These are phyloP conservation scores for Dysdera silvatica DNA, from an alignment of 1,140 invertebrate species.

Conservation along the genomic window DNA sequence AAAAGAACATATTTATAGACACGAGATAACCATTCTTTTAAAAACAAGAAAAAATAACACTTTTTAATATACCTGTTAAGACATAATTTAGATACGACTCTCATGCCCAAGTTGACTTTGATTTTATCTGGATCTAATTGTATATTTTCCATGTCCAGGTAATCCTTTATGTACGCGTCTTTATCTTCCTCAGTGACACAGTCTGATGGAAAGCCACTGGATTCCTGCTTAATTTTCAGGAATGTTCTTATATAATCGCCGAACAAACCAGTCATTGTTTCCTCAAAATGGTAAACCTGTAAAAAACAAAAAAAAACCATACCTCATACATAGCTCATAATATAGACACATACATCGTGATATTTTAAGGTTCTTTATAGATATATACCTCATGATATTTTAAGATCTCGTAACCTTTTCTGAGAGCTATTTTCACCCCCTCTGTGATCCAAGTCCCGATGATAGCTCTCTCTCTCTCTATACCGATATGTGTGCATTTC, in stretches of 20 bases:
- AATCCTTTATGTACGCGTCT: slow-evolving; percentile 39
- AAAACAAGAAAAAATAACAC: no score
- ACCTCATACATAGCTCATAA: no score
- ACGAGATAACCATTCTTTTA: no score
- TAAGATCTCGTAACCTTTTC: not conserved
- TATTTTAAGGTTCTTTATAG: not conserved
- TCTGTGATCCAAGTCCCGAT: slow-evolving; percentile 1
- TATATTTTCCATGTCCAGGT: slow-evolving; percentile 40
- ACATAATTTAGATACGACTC: no score
- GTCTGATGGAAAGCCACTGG: slow-evolving; percentile 31
- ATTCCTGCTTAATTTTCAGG: slow-evolving; percentile 35
- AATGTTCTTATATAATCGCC: slow-evolving; percentile 30
- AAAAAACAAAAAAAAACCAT: no score
- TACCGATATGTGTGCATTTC: not conserved
- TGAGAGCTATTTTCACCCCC: not conserved
- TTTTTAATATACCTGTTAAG: no score
- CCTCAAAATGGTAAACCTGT: slow-evolving; percentile 6
- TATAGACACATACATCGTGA: no score
- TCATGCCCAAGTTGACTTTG: slow-evolving; percentile 38
- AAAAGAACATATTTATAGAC: no score
- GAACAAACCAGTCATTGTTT: slow-evolving; percentile 20
- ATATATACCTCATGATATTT: not conserved
- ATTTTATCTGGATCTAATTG: slow-evolving; percentile 39
- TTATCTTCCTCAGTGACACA: slow-evolving; percentile 36
- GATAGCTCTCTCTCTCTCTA: not conserved